Conservation (phyloP, 2,113 vertebrate genomes). For the Neogobius melanostomus region DNA sequence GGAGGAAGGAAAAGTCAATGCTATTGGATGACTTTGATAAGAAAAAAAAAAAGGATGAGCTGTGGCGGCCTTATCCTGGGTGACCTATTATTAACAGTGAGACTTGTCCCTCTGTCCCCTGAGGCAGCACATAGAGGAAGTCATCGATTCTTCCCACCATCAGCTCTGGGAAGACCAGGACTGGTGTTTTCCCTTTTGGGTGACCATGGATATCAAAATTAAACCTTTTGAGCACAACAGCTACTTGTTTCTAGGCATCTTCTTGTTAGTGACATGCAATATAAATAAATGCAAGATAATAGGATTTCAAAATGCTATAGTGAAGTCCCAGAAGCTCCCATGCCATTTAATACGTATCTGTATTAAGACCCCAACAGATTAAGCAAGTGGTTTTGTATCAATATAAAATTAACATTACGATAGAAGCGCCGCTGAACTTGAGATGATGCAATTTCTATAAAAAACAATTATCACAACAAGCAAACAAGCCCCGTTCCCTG, state of each 20-base stretch:
- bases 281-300: not conserved
- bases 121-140: conserved; percentile 68
- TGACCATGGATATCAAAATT: conserved; percentile 64
- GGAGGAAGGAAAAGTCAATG: conserved; percentile 42
- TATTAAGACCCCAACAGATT: too few species aligned
- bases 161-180: conserved; percentile 65
- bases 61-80: conserved; percentile 48
- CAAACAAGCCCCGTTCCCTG: too few species aligned
- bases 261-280: too few species aligned
- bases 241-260: not conserved
- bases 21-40: conserved; percentile 44
- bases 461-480: too few species aligned
- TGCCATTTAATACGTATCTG: too few species aligned
- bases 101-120: conserved; percentile 54
- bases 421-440: too few species aligned
- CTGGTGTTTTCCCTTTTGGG: conserved; percentile 59
- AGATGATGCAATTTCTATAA: too few species aligned
- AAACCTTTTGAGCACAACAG: conserved; percentile 37
- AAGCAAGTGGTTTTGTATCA: too few species aligned
- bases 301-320: too few species aligned
- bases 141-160: conserved; percentile 76
- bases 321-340: too few species aligned
- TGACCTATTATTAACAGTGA: conserved; percentile 67
- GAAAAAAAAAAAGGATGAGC: conserved; percentile 18
- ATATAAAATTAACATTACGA: too few species aligned